Evolutionary conservation across 1,140 invertebrate species (phyloP).

Genomic region (Bombus terrestris): DNA sequence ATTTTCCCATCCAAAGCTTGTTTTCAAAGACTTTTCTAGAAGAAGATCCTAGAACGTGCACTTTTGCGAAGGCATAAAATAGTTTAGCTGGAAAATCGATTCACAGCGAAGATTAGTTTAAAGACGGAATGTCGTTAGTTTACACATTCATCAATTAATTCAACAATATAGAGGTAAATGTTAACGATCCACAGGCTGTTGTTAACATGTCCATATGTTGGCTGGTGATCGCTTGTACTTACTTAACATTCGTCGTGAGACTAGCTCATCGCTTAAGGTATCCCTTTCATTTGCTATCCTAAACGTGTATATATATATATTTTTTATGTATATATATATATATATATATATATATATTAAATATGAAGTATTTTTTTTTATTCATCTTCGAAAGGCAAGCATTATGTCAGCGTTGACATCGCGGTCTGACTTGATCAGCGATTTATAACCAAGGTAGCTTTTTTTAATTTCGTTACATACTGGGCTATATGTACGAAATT

Average conservation of each 20-base stretch:
- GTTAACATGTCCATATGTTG: conserved; percentile 50
- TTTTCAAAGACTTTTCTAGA: conserved; percentile 42
- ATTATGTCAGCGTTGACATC: conserved; percentile 51
- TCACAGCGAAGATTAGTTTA: conserved; percentile 66
- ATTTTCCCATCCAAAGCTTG: conserved; percentile 30
- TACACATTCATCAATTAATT: conserved; percentile 50
- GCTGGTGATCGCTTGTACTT: conserved; percentile 73
- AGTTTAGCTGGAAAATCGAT: conserved; percentile 60
- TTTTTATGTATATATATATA: conserved; percentile 58
- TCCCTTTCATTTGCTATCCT: conserved; percentile 29
- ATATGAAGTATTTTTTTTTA: conserved; percentile 67
- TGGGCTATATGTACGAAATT: conserved; percentile 68
- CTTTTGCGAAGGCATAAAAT: conserved; percentile 73
- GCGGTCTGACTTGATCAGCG: conserved; percentile 33
- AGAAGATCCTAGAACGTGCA: conserved; percentile 64
- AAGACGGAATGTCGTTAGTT: conserved; percentile 68
- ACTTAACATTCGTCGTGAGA: conserved; percentile 72
- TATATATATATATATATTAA: conserved; percentile 54
- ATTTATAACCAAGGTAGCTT: conserved; percentile 51
- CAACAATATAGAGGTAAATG: conserved; percentile 58
- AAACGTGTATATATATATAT: conserved; percentile 66
- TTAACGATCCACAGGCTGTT: conserved; percentile 37
- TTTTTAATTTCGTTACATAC: conserved; percentile 48
- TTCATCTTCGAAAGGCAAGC: conserved; percentile 74
- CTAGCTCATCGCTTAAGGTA: conserved; percentile 72